Base-by-base conservation (phyloP, 2,797 vertebrate genomes). In the Paramormyrops hopkinsi region DNA sequence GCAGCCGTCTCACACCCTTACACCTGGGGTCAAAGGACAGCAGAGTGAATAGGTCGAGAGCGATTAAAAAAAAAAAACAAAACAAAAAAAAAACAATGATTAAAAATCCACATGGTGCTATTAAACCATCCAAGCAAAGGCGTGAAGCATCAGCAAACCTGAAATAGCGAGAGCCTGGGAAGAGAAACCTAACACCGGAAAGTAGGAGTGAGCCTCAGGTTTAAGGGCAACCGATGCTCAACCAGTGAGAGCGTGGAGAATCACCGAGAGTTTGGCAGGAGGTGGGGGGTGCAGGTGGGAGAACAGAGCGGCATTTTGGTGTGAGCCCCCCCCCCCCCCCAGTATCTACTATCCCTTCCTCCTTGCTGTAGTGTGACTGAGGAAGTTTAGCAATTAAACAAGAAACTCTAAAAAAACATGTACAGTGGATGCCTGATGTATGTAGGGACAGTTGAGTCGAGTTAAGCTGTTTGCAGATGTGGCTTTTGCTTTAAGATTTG, bases 351-450 rank as follows among this genome's bases (percentile, higher is more conserved):
- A 19, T 14, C 50, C 51, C 53, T 12, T 41, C 86, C 82, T 50
- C 48, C 56, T 53, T 17, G 25, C 88, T 89, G 89, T 88, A 37
- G 25, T 48, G 89, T 89, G 90, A 17, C 22, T 89, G 90, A 90
- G 53, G 92, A 90, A 91, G 93, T 92, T 93, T 93, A 92, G 54
- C 69, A 90, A 62, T 62, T 4, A 87, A 46, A 29, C 89, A 85
- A n/a, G 33, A 22, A 88, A 86, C 50, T 51, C 3, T 48, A 4
- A 22, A n/a, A 56, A 56, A 59, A 59, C 86, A 73, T 89, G 90
- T 94, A 93, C 92, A 88, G 91, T 88, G 87, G 93, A 92, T 93
- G 95, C 94, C 95, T 95, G 95, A 94, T 93, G 89, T 91, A 92
- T 90, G 90, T 86, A 92, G 89, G 53, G 59, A 62, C 88, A 79